phyloP scores from a whole-genome alignment of 1,140 invertebrate species.

The Drosophila hydei region DNA sequence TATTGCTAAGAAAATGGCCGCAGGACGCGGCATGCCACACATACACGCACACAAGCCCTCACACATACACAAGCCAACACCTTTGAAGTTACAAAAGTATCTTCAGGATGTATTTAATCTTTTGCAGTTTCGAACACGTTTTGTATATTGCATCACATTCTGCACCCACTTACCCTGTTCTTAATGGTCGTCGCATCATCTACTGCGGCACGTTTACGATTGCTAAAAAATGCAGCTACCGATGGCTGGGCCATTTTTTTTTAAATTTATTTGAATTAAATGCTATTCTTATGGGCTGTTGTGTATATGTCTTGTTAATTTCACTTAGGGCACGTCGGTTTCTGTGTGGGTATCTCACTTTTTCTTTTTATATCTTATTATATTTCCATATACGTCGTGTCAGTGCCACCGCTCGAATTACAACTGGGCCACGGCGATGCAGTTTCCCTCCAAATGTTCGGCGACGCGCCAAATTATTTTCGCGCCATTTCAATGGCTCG shows the following conservation, averaged over 20 bases:
- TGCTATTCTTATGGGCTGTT: constrained; percentile 31
- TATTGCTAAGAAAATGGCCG: constrained; percentile 49
- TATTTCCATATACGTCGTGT: constrained; percentile 52
- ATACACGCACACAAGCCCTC: constrained; percentile 14
- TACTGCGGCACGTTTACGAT: constrained; percentile 88
- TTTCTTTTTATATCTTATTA: constrained; percentile 18
- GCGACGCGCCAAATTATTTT: constrained; percentile 65
- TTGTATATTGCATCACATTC: constrained; percentile 63
- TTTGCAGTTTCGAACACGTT: constrained; percentile 24
- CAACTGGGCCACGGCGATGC: constrained; percentile 70
- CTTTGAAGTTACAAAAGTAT: constrained; percentile 42
- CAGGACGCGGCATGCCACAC: constrained; percentile 31
- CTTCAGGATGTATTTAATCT: constrained; percentile 6
- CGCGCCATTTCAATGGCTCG: constrained; percentile 18
- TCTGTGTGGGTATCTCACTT: constrained; percentile 21
- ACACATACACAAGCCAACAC: constrained; percentile 6
- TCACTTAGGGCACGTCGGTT: constrained; percentile 60
- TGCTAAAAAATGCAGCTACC: constrained; percentile 88
- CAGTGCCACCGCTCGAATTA: constrained; percentile 68
- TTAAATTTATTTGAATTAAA: constrained; percentile 32
- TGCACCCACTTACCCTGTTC: constrained; percentile 85
- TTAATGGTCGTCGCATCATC: constrained; percentile 87
- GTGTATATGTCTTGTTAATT: constrained; percentile 35
- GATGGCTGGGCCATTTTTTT: constrained; percentile 88
- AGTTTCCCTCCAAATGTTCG: constrained; percentile 71